Base-by-base conservation (phyloP, 2,113 vertebrate genomes). In the Phylloscopus trochilus region DNA sequence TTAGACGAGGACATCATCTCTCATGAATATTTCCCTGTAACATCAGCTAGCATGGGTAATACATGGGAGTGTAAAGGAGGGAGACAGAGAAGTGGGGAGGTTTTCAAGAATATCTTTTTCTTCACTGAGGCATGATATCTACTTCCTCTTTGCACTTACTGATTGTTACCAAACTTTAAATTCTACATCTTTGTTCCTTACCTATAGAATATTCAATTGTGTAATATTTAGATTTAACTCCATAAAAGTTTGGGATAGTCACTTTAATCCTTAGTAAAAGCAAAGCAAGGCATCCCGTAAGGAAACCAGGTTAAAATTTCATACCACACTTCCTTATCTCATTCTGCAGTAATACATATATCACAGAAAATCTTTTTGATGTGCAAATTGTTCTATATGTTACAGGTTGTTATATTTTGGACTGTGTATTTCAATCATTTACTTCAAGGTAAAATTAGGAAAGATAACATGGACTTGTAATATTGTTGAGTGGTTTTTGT, bases 1-100 rank as follows among this genome's bases (percentile, higher is more conserved):
- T 89, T 66, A 72, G 49, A 66, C 41, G 31, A n/a, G 53, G 27
- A 41, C 47, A 68, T 37, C 19, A 55, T 33, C 30, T 83, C 53
- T 55, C 62, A 27, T 23, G 35, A 58, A 41, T 20, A n/a, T 16
- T 82, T 95, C 43, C 46, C 33, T 16, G 5, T 79, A 55, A 90
- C n/a, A 90, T 78, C 44, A 26, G 31, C 63, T 13, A 79, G 11
- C 4, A 21, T 14, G 91, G 66, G 46, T 64, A 78, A 76, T 15
- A 41, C 3, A 14, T 3, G 1, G 16, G 7, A 72, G 15, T 0
- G 2, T 9, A 31, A 80, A 76, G 13, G 12, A 86, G 13, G 10
- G 37, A 87, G 14, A 77, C 15, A 10, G 16, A 60, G 20, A 58
- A 69, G 15, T 46, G 26, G 8, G 2, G 22, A 55, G 3, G 13